These are phyloP conservation scores for Parambassis ranga DNA, from an alignment of 2,797 vertebrate species.

Conservation along the genomic window DNA sequence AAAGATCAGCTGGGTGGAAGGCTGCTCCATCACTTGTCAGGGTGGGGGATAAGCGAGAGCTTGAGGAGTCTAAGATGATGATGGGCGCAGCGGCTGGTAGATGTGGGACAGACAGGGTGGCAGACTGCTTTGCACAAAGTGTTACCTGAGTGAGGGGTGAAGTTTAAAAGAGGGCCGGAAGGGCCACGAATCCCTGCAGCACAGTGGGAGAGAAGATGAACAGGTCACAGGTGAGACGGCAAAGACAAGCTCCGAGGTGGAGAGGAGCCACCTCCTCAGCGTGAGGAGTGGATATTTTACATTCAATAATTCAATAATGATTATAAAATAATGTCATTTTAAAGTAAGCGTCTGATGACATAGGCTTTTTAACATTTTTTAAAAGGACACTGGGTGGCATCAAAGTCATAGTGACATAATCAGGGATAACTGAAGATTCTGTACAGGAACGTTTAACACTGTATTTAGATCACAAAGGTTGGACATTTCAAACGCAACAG, in stretches of 20 bases:
- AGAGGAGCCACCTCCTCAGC: neutral
- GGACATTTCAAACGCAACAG: no score
- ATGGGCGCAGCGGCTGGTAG: slow-evolving; percentile 24
- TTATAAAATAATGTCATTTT: no score
- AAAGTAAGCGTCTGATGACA: no score
- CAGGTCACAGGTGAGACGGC: slow-evolving; percentile 54
- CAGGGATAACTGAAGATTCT: no score
- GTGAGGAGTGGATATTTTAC: neutral
- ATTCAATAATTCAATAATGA: neutral
- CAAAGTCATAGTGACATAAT: neutral
- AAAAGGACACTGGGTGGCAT: neutral
- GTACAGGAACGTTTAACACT: no score
- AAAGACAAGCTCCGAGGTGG: neutral
- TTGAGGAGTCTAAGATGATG: slow-evolving; percentile 28
- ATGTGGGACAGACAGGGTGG: slow-evolving; percentile 50
- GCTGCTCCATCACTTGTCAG: slow-evolving; percentile 2
- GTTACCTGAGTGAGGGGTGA: slow-evolving; percentile 93
- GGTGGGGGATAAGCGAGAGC: slow-evolving; percentile 24
- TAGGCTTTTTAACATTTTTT: no score
- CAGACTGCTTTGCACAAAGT: slow-evolving; percentile 33
- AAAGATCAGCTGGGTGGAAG: slow-evolving; percentile 1
- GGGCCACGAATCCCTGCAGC: slow-evolving; percentile 89
- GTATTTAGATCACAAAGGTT: no score
- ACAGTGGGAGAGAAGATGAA: slow-evolving; percentile 72
- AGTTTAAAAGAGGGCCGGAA: slow-evolving; percentile 88